Conservation (phyloP, 2,888 invertebrate species). For the Pollenia angustigena region DNA sequence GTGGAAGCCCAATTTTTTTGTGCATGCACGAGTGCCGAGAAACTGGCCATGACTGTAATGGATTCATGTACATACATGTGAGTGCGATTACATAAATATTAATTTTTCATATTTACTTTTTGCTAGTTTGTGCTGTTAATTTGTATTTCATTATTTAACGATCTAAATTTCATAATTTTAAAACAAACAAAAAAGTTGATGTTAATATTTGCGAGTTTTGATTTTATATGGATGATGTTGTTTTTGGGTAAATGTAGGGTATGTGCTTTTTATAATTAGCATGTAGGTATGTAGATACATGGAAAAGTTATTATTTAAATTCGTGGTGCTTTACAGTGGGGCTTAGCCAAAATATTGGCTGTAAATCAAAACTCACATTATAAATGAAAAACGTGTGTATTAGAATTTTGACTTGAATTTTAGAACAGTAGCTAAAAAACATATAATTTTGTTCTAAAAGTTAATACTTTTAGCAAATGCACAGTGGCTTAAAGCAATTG, state of each 20-base stretch:
- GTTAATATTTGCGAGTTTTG: constrained; percentile 24
- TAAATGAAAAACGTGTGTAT: too few species aligned
- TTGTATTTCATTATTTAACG: constrained; percentile 51
- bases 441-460: too few species aligned
- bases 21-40: too few species aligned
- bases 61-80: constrained; percentile 11
- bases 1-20: too few species aligned
- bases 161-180: constrained; percentile 67
- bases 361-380: too few species aligned
- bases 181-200: constrained; percentile 52
- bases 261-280: neutral
- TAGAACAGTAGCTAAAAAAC: too few species aligned
- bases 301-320: neutral
- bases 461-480: too few species aligned
- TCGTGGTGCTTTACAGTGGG: neutral
- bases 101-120: neutral
- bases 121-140: constrained; percentile 24
- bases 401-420: too few species aligned
- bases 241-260: neutral
- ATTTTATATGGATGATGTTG: neutral
- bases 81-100: constrained; percentile 4
- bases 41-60: neutral
- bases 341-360: too few species aligned
- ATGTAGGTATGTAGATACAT: too few species aligned
- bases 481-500: too few species aligned